Evolutionary conservation across 2,797 vertebrate genomes (phyloP).

Genomic region (Melanogrammus aeglefinus): DNA sequence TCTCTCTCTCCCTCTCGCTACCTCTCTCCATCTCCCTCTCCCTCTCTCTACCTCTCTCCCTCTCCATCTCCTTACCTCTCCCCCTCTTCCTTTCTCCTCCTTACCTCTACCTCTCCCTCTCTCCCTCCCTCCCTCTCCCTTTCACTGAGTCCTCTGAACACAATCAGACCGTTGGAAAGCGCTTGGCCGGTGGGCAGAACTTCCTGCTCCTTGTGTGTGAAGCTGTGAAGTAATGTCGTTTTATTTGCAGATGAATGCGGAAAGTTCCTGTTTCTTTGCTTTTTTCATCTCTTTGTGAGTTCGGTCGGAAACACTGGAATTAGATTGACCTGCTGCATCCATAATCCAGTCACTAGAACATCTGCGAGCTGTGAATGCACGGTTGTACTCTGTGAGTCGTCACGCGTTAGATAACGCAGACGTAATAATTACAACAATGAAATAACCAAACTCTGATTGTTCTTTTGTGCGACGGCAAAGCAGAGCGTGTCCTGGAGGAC

Average conservation of each 20-base stretch:
- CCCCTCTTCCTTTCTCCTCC: not conserved
- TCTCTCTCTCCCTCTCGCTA: not conserved
- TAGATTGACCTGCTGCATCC: too few relatives aligned
- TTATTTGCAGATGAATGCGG: conserved; percentile 41
- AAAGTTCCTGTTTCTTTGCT: conserved; percentile 27
- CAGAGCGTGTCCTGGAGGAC: not conserved
- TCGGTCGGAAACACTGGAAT: too few relatives aligned
- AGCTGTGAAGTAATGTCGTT: conserved; percentile 38
- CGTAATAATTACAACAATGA: not conserved
- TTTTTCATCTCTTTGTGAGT: conserved; percentile 16
- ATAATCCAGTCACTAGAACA: not conserved
- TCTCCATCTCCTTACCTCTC: not conserved
- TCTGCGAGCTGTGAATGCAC: not conserved
- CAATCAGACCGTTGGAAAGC: conserved; percentile 54
- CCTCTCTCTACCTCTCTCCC: too few relatives aligned
- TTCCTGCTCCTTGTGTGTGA: conserved; percentile 11
- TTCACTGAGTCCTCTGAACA: conserved; percentile 42
- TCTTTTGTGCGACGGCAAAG: not conserved
- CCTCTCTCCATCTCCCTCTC: too few relatives aligned
- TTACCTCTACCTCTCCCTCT: conserved; percentile 32
- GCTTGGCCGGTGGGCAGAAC: conserved; percentile 51
- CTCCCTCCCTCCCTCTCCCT: conserved; percentile 31
- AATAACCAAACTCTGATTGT: not conserved
- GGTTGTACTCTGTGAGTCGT: not conserved
- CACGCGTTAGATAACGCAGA: not conserved